Evolutionary conservation across 2,797 vertebrate species (phyloP).

Genomic region (Coccyzus lansbergi): DNA sequence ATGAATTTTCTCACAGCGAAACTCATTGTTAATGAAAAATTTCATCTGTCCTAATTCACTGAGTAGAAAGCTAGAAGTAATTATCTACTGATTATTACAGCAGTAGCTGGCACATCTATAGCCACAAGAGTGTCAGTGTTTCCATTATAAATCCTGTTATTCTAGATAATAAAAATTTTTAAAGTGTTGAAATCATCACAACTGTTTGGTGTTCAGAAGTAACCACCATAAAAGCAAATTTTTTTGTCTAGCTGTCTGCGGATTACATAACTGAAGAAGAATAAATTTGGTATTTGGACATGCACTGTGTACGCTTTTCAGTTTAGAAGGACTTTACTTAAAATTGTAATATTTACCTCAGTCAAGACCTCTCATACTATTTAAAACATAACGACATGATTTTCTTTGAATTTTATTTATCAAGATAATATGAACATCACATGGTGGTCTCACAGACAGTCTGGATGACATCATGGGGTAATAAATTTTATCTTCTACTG

Average conservation of each 20-base stretch:
- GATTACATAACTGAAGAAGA: not conserved
- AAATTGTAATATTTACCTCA: not conserved
- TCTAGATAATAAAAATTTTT: not conserved
- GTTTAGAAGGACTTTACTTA: not conserved
- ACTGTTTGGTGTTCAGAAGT: not conserved
- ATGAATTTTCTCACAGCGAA: not conserved
- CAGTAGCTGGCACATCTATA: not conserved
- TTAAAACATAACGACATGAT: not conserved
- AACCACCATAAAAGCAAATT: not conserved
- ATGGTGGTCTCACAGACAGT: not conserved
- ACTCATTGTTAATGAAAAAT: slow-evolving; percentile 29
- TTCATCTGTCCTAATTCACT: not conserved
- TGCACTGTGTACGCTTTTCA: not conserved
- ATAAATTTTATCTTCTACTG: not conserved
- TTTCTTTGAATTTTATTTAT: not conserved
- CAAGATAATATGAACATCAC: not conserved
- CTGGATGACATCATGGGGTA: not conserved
- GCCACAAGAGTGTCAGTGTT: not conserved
- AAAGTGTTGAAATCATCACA: not conserved
- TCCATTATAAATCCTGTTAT: not conserved
- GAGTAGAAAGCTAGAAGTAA: not conserved
- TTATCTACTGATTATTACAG: not conserved
- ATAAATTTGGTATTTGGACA: not conserved
- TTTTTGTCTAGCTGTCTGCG: not conserved
- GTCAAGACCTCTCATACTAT: not conserved